These are phyloP conservation scores for Xenopus tropicalis DNA, from an alignment of 2,113 vertebrate genomes.

Conservation along the genomic window UCB_Xtro_10.0 CM004452.2:44086501-44087000, in stretches of 20 bases:
- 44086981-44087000: constrained; percentile 83
- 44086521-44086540: too few species aligned
- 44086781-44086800: constrained; percentile 96
- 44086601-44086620: too few species aligned
- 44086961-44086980: background rate
- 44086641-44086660: too few species aligned
- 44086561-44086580: too few species aligned
- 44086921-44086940: too few species aligned
- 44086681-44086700: too few species aligned
- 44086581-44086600: too few species aligned
- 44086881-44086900: constrained; percentile 9
- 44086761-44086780: constrained; percentile 96
- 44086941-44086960: too few species aligned
- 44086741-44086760: constrained; percentile 92
- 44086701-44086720: constrained; percentile 67
- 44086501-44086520: too few species aligned
- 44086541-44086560: too few species aligned
- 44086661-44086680: too few species aligned
- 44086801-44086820: constrained; percentile 88
- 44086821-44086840: constrained; percentile 98
- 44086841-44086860: constrained; percentile 96
- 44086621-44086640: too few species aligned
- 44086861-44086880: constrained; percentile 78
- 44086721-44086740: constrained; percentile 98
- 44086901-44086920: constrained; percentile 2